Evolutionary conservation across 2,888 invertebrate genomes (phyloP).

Genomic region (Trichacis sp.): DNA sequence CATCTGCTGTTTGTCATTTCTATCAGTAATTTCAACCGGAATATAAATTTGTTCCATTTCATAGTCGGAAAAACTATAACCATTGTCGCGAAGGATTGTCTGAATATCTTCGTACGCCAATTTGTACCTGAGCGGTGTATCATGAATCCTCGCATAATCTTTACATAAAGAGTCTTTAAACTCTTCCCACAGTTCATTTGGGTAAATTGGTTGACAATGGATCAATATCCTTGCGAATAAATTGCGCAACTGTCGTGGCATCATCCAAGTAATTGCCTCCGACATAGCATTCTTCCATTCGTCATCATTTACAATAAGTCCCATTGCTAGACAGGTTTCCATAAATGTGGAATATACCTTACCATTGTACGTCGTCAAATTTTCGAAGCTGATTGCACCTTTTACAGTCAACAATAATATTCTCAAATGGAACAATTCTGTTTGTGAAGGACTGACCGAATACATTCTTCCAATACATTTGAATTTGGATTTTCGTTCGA

Average conservation of each 20-base stretch:
- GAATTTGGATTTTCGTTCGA: not conserved
- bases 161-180: slow-evolving; percentile 15
- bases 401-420: slow-evolving; percentile 2
- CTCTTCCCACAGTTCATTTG: slow-evolving; percentile 21
- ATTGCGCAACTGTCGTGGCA: too few relatives aligned
- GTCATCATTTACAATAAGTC: slow-evolving; percentile 12
- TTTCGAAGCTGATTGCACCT: slow-evolving; percentile 8
- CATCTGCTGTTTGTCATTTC: not conserved
- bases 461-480: slow-evolving; percentile 1
- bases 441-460: too few relatives aligned
- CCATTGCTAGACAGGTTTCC: not conserved
- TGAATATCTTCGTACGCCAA: slow-evolving; percentile 6
- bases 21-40: too few relatives aligned
- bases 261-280: slow-evolving; percentile 7
- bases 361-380: slow-evolving; percentile 5
- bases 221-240: too few relatives aligned
- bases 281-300: slow-evolving; percentile 8
- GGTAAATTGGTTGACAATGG: too few relatives aligned
- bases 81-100: slow-evolving; percentile 7
- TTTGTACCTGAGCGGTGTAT: not conserved
- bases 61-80: slow-evolving; percentile 10
- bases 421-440: too few relatives aligned
- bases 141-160: not conserved
- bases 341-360: not conserved
- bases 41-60: slow-evolving; percentile 21